A percentile compares a stretch with the other conserved stretches of the same genome.
phyloP scores from a whole-genome alignment of 2,888 invertebrate genomes.

The Rhopalosiphum nymphaeae region DNA sequence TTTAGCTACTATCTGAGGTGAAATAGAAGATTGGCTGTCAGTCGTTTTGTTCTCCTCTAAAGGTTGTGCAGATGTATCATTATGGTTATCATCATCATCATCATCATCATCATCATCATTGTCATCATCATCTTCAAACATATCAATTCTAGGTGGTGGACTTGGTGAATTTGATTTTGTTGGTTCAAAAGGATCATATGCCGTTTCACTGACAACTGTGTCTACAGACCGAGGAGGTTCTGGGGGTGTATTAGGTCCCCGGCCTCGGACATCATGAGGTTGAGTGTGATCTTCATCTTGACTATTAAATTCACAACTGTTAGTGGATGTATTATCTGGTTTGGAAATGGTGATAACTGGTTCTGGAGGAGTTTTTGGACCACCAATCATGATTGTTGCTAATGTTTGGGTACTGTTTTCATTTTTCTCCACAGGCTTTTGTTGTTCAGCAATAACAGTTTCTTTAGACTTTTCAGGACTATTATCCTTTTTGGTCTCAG shows the following conservation, averaged over 20 bases:
- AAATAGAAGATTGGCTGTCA: slow-evolving; percentile 42
- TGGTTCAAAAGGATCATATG: slow-evolving; percentile 92
- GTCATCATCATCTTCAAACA: slow-evolving; percentile 64
- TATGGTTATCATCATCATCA: not conserved
- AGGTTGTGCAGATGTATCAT: slow-evolving; percentile 53
- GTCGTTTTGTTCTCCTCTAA: slow-evolving; percentile 59
- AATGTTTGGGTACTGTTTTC: slow-evolving; percentile 67
- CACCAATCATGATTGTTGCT: slow-evolving; percentile 71
- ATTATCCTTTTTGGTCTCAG: slow-evolving; percentile 49
- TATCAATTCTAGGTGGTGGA: slow-evolving; percentile 67
- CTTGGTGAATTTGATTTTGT: slow-evolving; percentile 82
- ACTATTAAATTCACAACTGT: slow-evolving; percentile 58
- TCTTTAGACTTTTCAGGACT: slow-evolving; percentile 67
- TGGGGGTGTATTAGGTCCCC: slow-evolving; percentile 81
- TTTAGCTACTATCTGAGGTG: slow-evolving; percentile 42
- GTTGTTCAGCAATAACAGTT: slow-evolving; percentile 70
- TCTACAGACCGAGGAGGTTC: slow-evolving; percentile 73
- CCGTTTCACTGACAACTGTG: slow-evolving; percentile 73
- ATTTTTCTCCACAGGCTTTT: slow-evolving; percentile 67
- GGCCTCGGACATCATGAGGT: slow-evolving; percentile 50
- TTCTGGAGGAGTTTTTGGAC: slow-evolving; percentile 83
- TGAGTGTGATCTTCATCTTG: slow-evolving; percentile 53
- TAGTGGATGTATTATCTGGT: slow-evolving; percentile 54
- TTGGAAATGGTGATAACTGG: slow-evolving; percentile 79
- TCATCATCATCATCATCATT: slow-evolving; percentile 56